These are phyloP conservation scores for Anser cygnoides DNA, from an alignment of 2,113 vertebrate genomes.

Conservation along the genomic window DNA sequence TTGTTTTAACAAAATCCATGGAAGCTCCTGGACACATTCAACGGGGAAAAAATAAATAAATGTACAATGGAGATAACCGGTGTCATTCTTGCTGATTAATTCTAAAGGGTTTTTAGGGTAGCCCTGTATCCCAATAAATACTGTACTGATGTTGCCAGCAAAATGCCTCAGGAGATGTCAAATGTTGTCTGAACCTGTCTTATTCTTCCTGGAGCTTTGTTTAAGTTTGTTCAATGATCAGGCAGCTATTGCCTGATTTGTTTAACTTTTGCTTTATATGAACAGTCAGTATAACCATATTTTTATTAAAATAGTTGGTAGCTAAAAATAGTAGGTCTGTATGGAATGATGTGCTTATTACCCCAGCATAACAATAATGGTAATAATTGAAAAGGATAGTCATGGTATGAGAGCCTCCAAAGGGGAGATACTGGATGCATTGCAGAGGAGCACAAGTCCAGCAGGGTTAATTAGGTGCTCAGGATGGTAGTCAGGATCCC, in stretches of 20 bases:
- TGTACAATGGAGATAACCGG: not conserved
- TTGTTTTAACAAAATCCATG: not conserved
- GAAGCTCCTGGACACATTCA: not conserved
- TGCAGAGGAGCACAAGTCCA: not conserved
- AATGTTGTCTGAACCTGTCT: not conserved
- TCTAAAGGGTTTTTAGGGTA: not conserved
- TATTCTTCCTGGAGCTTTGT: not conserved
- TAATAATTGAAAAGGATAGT: not conserved
- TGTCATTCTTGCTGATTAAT: not conserved
- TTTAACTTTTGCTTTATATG: not conserved
- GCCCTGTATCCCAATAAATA: not conserved
- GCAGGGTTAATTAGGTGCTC: not conserved
- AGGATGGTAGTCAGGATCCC: not conserved
- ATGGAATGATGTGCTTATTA: fast-evolving
- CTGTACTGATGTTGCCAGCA: not conserved
- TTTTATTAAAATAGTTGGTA: not conserved
- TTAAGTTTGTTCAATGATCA: not conserved
- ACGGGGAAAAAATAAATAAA: not conserved
- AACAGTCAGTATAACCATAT: not conserved
- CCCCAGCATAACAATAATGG: not conserved
- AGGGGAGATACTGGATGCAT: not conserved
- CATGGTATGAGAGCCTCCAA: not conserved
- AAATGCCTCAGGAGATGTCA: not conserved
- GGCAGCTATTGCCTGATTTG: not conserved
- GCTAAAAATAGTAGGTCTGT: not conserved